A percentile compares a stretch with the other conserved stretches of the same genome.
phyloP scores from a whole-genome alignment of 2,888 invertebrate genomes.

The Nomada hirtipes region DNA sequence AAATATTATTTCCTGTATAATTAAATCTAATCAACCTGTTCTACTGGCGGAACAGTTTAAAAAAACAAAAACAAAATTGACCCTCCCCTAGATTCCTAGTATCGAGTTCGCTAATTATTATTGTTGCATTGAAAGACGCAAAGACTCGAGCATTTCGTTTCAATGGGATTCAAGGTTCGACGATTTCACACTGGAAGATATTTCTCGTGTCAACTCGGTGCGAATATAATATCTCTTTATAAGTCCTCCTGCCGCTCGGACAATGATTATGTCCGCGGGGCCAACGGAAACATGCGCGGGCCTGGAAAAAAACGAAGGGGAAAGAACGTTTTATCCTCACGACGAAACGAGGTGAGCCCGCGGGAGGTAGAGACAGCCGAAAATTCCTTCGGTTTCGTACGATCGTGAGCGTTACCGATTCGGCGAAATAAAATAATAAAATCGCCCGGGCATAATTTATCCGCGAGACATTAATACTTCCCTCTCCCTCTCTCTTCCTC shows the following conservation, averaged over 20 bases:
- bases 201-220: no score
- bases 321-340: not conserved
- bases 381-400: conserved; percentile 2
- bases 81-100: no score
- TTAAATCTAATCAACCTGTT: no score
- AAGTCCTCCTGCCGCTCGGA: not conserved
- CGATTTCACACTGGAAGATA: no score
- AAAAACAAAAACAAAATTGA: no score
- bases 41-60: no score
- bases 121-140: no score
- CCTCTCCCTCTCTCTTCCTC: not conserved
- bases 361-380: not conserved
- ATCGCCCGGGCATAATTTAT: conserved; percentile 31
- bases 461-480: conserved; percentile 45
- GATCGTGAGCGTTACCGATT: not conserved
- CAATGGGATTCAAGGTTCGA: no score
- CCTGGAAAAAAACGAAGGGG: not conserved
- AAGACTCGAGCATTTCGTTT: no score
- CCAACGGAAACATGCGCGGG: no score
- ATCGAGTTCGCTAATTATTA: no score
- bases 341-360: not conserved
- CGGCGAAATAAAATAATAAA: conserved; percentile 32
- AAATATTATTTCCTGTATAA: no score
- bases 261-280: not conserved
- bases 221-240: not conserved